These are phyloP conservation scores for Agapornis canus DNA, from an alignment of 2,797 vertebrate genomes.

Conservation along the genomic window DNA sequence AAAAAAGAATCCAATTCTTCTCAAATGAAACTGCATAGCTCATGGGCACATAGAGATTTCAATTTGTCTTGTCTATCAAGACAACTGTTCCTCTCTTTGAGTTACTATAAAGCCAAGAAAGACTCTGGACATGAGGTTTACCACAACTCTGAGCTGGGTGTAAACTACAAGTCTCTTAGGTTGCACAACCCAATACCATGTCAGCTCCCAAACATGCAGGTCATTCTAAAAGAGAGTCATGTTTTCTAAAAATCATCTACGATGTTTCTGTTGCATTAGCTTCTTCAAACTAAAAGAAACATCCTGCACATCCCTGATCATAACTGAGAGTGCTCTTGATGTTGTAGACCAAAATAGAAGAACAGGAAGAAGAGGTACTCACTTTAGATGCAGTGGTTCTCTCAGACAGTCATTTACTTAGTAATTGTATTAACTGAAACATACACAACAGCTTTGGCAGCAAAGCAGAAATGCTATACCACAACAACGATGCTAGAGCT, in stretches of 20 bases:
- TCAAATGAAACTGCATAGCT: neutral
- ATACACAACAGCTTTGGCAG: neutral
- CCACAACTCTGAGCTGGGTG: neutral
- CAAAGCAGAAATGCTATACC: conserved; percentile 2
- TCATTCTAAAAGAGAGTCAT: neutral
- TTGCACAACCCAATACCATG: neutral
- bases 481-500: neutral
- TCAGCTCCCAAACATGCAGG: neutral
- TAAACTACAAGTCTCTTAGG: neutral
- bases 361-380: neutral
- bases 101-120: neutral
- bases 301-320: neutral
- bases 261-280: neutral
- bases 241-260: neutral
- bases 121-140: neutral
- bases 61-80: neutral
- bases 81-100: neutral
- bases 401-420: neutral
- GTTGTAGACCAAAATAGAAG: neutral
- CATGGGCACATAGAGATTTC: neutral
- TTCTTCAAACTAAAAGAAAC: neutral
- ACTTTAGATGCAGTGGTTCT: neutral
- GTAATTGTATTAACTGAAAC: conserved; percentile 42
- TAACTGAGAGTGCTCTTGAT: neutral
- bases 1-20: neutral